Base-by-base conservation (phyloP, 1,140 invertebrate genomes). In the Panulirus ornatus region DNA sequence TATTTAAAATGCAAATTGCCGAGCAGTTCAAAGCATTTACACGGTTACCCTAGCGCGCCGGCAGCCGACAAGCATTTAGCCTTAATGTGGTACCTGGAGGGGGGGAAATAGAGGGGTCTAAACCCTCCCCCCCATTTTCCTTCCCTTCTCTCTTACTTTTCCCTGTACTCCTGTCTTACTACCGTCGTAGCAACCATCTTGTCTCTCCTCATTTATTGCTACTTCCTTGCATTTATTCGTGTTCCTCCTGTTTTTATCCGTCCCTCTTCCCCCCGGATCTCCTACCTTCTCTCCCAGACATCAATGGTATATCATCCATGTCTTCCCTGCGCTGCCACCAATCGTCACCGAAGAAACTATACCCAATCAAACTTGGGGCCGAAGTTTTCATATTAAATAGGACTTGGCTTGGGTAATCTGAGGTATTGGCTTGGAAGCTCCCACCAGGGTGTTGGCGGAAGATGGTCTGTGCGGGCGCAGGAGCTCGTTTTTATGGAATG, bases 1-100 rank as follows among this genome's bases (percentile, higher is more conserved):
- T 85, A 85, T 85, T 85, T 85, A 85, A 85, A 85, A 85, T 85
- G 83, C 83, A 85, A 85, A 85, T 85, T 85, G 83, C 66, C 38
- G 70, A 75, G 70, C 83, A 44, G 83, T 85, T 85, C 51, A 85
- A 85, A 75, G 83, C 83, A 85, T 85, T 85, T 85, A 85, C 83
- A 85, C 70, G 66, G 83, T 40, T 71, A 51, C 51, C 83, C 66
- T 38, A 42, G 83, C 71, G 47, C 42, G 42, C 70, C 76, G 19
- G 76, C 76, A 79, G 76, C 76, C 76, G 76, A 42, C 76, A 47
- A 44, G 76, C 76, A 42, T 79, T 79, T 44, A 79, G 19, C 76
- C 76, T 75, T 79, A 79, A 79, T 79, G 76, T 79, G 76, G 38
- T 14, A 22, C n/a, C 16, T 40, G 5, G 36, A 2, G 14, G 71